Evolutionary conservation across 2,888 invertebrate species (phyloP).

Genomic region (Drosophila gaucha): DNA sequence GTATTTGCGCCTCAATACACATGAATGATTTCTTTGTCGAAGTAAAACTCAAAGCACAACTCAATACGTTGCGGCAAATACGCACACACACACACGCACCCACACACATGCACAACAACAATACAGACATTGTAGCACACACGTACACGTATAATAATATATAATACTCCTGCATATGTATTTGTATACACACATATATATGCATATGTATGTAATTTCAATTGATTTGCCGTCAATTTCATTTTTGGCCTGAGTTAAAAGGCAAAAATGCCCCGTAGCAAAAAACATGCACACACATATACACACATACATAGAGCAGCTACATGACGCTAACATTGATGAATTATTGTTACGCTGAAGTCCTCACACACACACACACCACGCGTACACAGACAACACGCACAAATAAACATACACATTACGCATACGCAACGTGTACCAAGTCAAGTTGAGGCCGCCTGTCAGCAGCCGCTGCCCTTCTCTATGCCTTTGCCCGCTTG

Average conservation of each 20-base stretch:
- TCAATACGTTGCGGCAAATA: slow-evolving; percentile 55
- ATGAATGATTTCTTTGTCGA: slow-evolving; percentile 63
- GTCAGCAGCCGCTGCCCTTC: slow-evolving; percentile 49
- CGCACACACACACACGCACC: no score
- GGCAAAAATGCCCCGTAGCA: slow-evolving; percentile 44
- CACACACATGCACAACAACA: no score
- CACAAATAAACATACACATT: slow-evolving; percentile 36
- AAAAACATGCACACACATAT: slow-evolving; percentile 13
- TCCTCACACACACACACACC: slow-evolving; percentile 1
- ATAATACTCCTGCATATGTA: slow-evolving; percentile 2
- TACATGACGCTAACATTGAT: slow-evolving; percentile 69
- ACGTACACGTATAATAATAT: neutral
- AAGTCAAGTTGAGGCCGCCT: slow-evolving; percentile 54
- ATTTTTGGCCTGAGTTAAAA: slow-evolving; percentile 50
- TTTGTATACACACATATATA: slow-evolving; percentile 24
- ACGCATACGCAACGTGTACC: slow-evolving; percentile 64
- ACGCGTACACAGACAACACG: neutral
- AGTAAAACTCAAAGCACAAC: slow-evolving; percentile 39
- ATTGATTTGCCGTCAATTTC: slow-evolving; percentile 79
- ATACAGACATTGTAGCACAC: slow-evolving; percentile 29
- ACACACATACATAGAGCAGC: slow-evolving; percentile 24
- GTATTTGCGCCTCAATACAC: slow-evolving; percentile 53
- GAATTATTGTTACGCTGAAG: slow-evolving; percentile 62
- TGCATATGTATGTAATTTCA: slow-evolving; percentile 55
- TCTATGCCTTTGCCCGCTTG: slow-evolving; percentile 20